Base-by-base conservation (phyloP, 2,113 vertebrate genomes). In the Hystrix cristata region DNA sequence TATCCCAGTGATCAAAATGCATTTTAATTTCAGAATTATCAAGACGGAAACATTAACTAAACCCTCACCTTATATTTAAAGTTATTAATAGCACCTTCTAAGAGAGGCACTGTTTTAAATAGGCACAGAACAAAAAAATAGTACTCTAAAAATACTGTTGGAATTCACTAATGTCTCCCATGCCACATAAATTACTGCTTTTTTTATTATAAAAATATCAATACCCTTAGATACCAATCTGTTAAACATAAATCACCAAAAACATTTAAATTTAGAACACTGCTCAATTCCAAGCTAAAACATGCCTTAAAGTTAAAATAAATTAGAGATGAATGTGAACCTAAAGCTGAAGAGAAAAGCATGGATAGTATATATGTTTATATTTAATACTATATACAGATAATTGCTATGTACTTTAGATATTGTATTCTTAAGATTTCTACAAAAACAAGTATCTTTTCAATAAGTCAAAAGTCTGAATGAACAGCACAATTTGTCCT, bases 221-320 rank as follows among this genome's bases (percentile, higher is more conserved):
- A 98, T 94, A 97, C 91, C 91, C 78, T 98, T 96, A 96, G 89
- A 87, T 97, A 96, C 97, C 97, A 98, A 96, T 95, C 97, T 95
- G 18, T 94, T 97, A 95, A 98, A 98, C 96, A 71, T 82, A 98
- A 98, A 97, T 97, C 97, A 98, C 95, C 95, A 96, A 97, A 98
- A 97, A 92, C 72, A 95, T 96, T 97, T 64, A 91, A 97, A 62
- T 98, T 98, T 98, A 97, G 98, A 96, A 98, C 79, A 95, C 87
- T 93, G 51, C 90, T 98, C 98, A 97, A 97, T 98, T 98, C 76
- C 80, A 97, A 98, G 98, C 96, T 97, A 98, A 98, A 98, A 98
- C 98, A 98, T 98, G 98, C 98, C 96, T 97, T 97, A 86, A 89
- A 97, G 97, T 96, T 94, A 78, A 96, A 98, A 98, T 98, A 98